Percentiles rank a stretch among this genome's conserved stretches.
These are phyloP conservation scores for Ramphastos sulfuratus DNA, from an alignment of 2,113 vertebrate genomes.

Conservation along the genomic window DNA sequence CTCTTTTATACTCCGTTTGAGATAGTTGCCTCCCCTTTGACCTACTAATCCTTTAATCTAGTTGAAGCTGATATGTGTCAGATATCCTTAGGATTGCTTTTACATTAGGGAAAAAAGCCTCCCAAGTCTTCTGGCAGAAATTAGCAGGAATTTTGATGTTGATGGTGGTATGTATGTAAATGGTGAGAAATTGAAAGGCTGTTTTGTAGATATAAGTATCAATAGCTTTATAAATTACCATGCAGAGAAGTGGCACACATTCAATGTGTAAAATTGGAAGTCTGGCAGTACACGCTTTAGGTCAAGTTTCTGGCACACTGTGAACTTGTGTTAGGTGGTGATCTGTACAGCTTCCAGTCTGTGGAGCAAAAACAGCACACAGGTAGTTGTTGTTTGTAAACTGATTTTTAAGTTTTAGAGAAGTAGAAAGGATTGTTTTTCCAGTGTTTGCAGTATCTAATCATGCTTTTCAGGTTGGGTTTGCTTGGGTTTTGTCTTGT, in stretches of 20 bases:
- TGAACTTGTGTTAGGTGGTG: not conserved
- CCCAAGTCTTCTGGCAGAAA: not conserved
- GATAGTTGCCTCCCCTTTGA: not conserved
- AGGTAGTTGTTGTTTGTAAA: not conserved
- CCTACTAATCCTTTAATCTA: not conserved
- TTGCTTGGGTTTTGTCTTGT: too few relatives aligned
- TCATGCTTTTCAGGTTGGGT: not conserved
- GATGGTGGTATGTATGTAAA: not conserved
- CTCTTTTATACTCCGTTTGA: not conserved
- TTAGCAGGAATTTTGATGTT: not conserved
- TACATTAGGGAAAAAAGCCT: not conserved
- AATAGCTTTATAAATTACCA: not conserved
- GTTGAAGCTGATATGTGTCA: not conserved
- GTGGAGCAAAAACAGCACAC: not conserved
- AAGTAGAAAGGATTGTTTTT: not conserved
- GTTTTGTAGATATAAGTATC: not conserved
- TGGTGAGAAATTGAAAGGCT: not conserved
- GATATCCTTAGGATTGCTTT: not conserved
- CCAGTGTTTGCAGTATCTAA: not conserved
- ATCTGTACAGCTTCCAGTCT: not conserved
- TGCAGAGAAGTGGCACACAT: not conserved
- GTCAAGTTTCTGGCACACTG: not conserved
- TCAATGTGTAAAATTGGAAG: not conserved
- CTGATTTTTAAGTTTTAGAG: not conserved
- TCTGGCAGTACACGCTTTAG: not conserved